These are phyloP conservation scores for Chlamydotis undulata DNA, from an alignment of 2,113 vertebrate genomes.

Conservation along the genomic window DNA sequence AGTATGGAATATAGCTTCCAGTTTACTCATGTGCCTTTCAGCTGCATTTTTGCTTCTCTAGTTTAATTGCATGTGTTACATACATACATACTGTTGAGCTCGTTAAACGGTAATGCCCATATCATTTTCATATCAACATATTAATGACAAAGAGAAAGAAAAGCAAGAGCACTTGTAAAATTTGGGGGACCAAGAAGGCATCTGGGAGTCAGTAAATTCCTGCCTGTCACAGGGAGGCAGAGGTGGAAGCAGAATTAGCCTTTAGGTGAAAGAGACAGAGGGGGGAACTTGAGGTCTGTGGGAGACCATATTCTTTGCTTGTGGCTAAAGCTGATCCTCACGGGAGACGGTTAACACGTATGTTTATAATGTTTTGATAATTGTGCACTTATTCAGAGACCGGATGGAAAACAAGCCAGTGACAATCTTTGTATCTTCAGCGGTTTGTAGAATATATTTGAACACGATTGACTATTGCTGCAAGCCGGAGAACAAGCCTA, in stretches of 20 bases:
- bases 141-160: background rate
- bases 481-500: background rate
- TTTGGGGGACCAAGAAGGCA: background rate
- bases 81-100: accelerated
- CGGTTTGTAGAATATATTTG: background rate
- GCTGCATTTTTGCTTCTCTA: background rate
- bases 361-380: background rate
- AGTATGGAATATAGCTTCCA: background rate
- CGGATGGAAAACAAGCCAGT: background rate
- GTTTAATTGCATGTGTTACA: background rate
- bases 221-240: background rate
- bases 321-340: background rate
- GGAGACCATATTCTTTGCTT: background rate
- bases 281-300: background rate
- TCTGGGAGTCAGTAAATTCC: background rate
- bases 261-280: background rate
- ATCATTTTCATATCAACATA: background rate
- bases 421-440: background rate
- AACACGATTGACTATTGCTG: background rate
- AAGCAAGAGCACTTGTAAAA: background rate
- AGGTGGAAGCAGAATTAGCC: background rate
- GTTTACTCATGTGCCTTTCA: background rate
- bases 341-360: background rate
- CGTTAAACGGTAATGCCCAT: background rate
- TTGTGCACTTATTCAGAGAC: background rate